Percentiles rank a stretch among this genome's conserved stretches.
Conservation (phyloP, 2,113 vertebrate genomes). For the Myocastor coypus region DNA sequence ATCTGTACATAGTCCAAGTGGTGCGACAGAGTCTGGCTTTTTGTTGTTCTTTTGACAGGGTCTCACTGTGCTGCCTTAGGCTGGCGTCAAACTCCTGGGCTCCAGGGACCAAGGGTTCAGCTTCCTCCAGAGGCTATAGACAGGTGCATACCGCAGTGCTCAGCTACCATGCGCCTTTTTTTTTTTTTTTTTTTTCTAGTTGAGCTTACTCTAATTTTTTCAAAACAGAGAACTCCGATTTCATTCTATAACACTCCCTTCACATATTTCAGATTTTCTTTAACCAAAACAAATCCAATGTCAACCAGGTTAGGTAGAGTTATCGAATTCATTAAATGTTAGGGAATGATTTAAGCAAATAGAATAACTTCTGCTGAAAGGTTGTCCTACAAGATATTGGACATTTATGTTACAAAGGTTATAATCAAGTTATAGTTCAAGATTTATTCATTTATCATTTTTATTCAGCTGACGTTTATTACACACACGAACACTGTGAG, state of each 20-base stretch:
- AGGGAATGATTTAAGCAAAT: not conserved
- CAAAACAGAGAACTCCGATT: not conserved
- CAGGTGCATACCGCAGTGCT: not conserved
- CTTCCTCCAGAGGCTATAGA: not conserved
- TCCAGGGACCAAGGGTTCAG: not conserved
- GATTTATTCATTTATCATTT: not conserved
- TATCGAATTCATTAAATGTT: not conserved
- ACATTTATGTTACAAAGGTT: not conserved
- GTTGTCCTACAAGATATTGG: not conserved
- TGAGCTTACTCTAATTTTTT: not conserved
- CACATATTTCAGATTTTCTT: not conserved
- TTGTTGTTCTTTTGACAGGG: not conserved
- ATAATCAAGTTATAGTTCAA: conserved; percentile 15
- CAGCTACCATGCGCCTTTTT: not conserved
- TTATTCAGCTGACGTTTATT: conserved; percentile 32
- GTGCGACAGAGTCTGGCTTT: not conserved
- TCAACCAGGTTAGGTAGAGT: not conserved
- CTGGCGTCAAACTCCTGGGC: not conserved
- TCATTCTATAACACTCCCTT: not conserved
- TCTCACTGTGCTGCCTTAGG: not conserved
- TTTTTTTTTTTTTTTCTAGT: not conserved
- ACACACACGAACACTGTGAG: not conserved
- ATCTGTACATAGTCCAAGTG: not conserved
- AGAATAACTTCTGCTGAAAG: conserved; percentile 31
- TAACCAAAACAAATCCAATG: not conserved